Evolutionary conservation across 1,140 invertebrate species (phyloP).

Genomic region (Bicyclus anynana): DNA sequence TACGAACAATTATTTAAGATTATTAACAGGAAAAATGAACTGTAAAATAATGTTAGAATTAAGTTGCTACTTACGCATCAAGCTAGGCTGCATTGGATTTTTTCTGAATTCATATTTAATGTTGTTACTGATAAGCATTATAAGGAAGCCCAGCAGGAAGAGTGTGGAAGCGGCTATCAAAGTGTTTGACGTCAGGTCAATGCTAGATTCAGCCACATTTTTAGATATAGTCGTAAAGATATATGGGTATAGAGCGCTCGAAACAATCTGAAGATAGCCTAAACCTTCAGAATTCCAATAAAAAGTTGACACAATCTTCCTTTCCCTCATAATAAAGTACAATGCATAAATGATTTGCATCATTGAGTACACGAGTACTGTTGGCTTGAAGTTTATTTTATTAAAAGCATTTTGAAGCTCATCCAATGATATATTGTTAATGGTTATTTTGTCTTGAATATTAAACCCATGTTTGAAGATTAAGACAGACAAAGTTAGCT

Average conservation of each 20-base stretch:
- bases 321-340: slow-evolving; percentile 55
- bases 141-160: slow-evolving; percentile 52
- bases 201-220: slow-evolving; percentile 48
- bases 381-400: slow-evolving; percentile 49
- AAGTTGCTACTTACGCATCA: slow-evolving; percentile 50
- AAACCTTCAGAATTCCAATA: slow-evolving; percentile 70
- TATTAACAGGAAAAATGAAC: slow-evolving; percentile 8
- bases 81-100: slow-evolving; percentile 55
- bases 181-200: slow-evolving; percentile 45
- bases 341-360: slow-evolving; percentile 62
- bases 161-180: slow-evolving; percentile 47
- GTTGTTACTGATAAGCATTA: slow-evolving; percentile 66
- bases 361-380: slow-evolving; percentile 44
- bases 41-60: not conserved
- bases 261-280: slow-evolving; percentile 59
- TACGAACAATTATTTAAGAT: not conserved
- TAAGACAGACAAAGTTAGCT: slow-evolving; percentile 52
- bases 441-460: slow-evolving; percentile 34
- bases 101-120: slow-evolving; percentile 69
- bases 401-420: slow-evolving; percentile 38
- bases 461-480: slow-evolving; percentile 48
- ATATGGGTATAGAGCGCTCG: slow-evolving; percentile 61
- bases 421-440: slow-evolving; percentile 32
- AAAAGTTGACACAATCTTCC: slow-evolving; percentile 60
- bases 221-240: slow-evolving; percentile 65